phyloP scores from a whole-genome alignment of 2,113 vertebrate species.

The Microcebus murinus region DNA sequence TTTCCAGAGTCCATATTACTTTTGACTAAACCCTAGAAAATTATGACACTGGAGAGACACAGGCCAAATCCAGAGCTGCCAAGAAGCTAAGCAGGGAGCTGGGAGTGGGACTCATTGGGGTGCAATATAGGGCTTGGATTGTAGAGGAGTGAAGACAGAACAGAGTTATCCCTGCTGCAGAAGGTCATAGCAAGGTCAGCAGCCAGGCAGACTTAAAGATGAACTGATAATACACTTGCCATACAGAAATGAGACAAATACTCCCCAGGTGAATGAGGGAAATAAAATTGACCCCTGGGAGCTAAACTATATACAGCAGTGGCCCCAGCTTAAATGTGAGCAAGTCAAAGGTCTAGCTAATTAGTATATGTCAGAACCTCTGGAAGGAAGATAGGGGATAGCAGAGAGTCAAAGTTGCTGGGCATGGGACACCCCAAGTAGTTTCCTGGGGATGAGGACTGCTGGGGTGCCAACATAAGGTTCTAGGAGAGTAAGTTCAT shows the following conservation, averaged over 20 bases:
- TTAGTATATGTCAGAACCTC: not conserved
- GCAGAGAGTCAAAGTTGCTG: not conserved
- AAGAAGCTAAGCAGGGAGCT: not conserved
- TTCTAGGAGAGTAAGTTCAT: not conserved
- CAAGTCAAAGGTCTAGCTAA: not conserved
- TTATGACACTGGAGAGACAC: not conserved
- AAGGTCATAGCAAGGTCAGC: not conserved
- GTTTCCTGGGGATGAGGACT: not conserved
- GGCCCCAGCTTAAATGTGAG: not conserved
- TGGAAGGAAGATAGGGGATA: not conserved
- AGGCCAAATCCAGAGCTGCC: not conserved
- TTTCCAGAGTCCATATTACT: not conserved
- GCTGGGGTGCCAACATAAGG: not conserved
- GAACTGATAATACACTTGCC: not conserved
- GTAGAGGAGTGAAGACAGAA: rapidly evolving
- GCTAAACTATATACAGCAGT: not conserved
- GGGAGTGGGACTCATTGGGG: too few species aligned
- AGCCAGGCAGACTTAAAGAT: not conserved
- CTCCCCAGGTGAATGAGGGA: not conserved
- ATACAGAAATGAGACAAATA: not conserved
- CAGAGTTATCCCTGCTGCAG: too few species aligned
- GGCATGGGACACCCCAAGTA: not conserved
- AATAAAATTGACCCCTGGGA: not conserved
- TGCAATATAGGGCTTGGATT: too few species aligned
- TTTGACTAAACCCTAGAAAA: not conserved